Evolutionary conservation across 2,113 vertebrate species (phyloP).

Genomic region (Gymnorhina tibicen): DNA sequence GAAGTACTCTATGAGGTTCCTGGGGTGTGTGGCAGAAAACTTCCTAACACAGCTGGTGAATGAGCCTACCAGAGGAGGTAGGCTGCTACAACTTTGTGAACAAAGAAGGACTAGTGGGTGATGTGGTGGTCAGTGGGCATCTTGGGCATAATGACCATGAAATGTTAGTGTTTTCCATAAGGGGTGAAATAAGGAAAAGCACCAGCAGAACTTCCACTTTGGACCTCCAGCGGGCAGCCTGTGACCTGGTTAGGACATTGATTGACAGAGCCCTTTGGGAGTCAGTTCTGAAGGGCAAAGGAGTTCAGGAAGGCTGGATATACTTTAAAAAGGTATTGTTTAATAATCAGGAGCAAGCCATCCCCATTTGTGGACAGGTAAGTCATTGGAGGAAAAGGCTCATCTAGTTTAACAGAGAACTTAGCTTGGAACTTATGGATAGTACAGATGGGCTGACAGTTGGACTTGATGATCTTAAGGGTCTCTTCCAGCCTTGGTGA

Average conservation of each 20-base stretch:
- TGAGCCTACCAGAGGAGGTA: not conserved
- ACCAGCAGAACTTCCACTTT: not conserved
- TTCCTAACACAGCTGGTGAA: not conserved
- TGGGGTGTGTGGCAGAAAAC: not conserved
- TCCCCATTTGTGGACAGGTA: not conserved
- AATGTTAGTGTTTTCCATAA: not conserved
- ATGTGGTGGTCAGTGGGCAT: not conserved
- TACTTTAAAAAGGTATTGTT: not conserved
- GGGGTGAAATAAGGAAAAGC: not conserved
- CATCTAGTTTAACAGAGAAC: not conserved
- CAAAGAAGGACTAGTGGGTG: not conserved
- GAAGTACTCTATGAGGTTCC: not conserved
- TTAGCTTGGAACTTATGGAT: not conserved
- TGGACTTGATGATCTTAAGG: not conserved
- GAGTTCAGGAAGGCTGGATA: not conserved
- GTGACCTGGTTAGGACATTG: not conserved
- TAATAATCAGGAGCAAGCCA: not conserved
- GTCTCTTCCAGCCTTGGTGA: not conserved
- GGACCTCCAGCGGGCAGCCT: not conserved
- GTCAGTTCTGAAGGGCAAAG: not conserved
- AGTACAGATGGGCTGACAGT: no score
- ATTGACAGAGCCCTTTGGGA: not conserved
- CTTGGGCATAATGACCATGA: not conserved
- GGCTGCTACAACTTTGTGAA: not conserved
- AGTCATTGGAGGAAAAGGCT: not conserved